A percentile compares a stretch with the other conserved stretches of the same genome.
phyloP scores from a whole-genome alignment of 2,797 vertebrate species.

The Aphelocoma californica region DNA sequence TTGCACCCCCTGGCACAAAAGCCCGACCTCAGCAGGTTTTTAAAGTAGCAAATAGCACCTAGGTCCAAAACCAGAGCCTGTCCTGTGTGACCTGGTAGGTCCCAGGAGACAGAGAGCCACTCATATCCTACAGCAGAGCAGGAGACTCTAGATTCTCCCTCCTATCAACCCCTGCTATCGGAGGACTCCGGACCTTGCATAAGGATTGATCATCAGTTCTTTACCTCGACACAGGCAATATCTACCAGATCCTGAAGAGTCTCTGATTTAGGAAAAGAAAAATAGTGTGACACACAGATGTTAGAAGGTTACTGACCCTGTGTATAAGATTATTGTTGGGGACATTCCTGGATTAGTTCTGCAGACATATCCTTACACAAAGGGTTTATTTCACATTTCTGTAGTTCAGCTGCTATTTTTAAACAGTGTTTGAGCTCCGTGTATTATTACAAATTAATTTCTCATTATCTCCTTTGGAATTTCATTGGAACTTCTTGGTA shows the following conservation, averaged over 20 bases:
- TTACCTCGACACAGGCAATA: not conserved
- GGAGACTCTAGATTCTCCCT: not conserved
- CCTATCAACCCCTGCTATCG: rapidly evolving
- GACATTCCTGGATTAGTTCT: not conserved
- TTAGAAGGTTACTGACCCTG: not conserved
- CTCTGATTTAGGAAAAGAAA: not conserved
- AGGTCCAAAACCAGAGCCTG: not conserved
- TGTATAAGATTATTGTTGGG: not conserved
- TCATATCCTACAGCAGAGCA: not conserved
- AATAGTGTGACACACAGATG: not conserved
- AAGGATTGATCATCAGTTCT: not conserved
- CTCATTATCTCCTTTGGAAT: not conserved
- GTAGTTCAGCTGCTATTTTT: not conserved
- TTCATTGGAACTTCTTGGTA: not conserved
- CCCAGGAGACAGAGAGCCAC: not conserved
- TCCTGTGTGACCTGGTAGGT: too few species aligned
- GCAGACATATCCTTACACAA: not conserved
- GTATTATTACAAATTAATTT: not conserved
- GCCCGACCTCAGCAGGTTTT: not conserved
- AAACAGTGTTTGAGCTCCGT: not conserved
- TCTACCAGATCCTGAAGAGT: not conserved
- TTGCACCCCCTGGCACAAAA: not conserved
- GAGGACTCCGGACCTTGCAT: too few species aligned
- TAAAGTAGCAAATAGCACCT: not conserved
- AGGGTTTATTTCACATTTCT: not conserved